Base-by-base conservation (phyloP, 2,888 invertebrate genomes). In the Pseudeuparius sepicola region DNA sequence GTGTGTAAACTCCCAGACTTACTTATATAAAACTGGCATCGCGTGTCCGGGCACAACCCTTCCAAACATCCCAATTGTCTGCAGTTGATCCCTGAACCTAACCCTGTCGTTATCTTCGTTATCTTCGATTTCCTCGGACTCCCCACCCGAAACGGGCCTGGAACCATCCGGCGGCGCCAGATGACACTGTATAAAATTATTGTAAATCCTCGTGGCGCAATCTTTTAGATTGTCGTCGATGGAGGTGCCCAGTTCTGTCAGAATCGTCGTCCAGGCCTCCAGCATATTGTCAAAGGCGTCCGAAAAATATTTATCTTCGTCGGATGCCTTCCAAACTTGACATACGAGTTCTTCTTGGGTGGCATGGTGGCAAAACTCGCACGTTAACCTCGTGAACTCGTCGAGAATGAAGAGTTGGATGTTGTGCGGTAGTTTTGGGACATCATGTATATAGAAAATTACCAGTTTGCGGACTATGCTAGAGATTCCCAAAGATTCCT, bases 81-180 rank as follows among this genome's bases (percentile, higher is more conserved):
- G 73, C 29, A 89, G 62, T 45, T 87, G 83, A 45, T 82, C 82
- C 43, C 70, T 68, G 55, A 70, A 82, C 49, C 70, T 72, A 13
- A 68, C 66, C 32, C 74, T 61, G 50, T 83, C 84, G 49, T 70
- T 70, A 49, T 79, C 77, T 52, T 79, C 79, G 20, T 56, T 52
- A 37, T 77, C 75, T 38, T 76, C 75, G 29, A 77, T 71, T 46
- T 78, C 77, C 41, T 68, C 67, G 4, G 58, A 60, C 24, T 64
- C 61, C 12, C 58, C 51, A 15, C 64, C 40, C 13, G 14, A 17
- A 24, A 32, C 37, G 4, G 24, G 24, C 45, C 81, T 64, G 24
- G 64, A 65, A 14, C 83, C 90, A 56, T 87, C 82, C 1, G 90
- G 90, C 1, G 86, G 78, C 4, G 82, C 78, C 41, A 92, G 63